Percentiles rank a stretch among this genome's conserved stretches.
Evolutionary conservation across 2,797 vertebrate species (phyloP).

Genomic region (Crocidura indochinensis): DNA sequence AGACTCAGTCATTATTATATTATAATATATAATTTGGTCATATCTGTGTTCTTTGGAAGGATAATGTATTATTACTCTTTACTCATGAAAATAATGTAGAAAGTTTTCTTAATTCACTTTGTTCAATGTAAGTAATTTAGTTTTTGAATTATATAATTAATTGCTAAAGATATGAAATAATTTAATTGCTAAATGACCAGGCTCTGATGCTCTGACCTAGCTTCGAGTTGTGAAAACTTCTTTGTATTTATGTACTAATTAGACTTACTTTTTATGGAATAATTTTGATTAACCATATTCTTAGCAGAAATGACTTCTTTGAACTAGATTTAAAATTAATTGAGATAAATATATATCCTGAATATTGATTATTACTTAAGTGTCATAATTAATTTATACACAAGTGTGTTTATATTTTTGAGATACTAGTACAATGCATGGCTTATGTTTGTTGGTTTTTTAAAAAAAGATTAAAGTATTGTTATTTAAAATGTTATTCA

Average conservation of each 20-base stretch:
- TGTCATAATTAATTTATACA: neutral
- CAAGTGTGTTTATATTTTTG: neutral
- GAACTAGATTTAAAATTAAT: neutral
- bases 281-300: constrained; percentile 17
- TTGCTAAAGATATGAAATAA: neutral
- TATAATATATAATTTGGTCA: neutral
- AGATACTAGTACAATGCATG: neutral
- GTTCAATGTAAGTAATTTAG: neutral
- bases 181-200: neutral
- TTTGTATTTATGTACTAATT: neutral
- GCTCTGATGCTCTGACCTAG: neutral
- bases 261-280: neutral
- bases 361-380: no score
- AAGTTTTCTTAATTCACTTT: neutral
- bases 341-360: no score
- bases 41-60: neutral
- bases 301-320: neutral
- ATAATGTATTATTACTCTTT: neutral
- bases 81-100: neutral
- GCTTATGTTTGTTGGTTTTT: neutral
- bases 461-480: no score
- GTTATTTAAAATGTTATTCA: no score
- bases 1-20: neutral
- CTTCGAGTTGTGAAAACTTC: neutral
- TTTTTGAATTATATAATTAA: neutral